Percentiles rank a stretch among this genome's conserved stretches.
Conservation (phyloP, 2,113 vertebrate genomes). For the Tetrax tetrax region DNA sequence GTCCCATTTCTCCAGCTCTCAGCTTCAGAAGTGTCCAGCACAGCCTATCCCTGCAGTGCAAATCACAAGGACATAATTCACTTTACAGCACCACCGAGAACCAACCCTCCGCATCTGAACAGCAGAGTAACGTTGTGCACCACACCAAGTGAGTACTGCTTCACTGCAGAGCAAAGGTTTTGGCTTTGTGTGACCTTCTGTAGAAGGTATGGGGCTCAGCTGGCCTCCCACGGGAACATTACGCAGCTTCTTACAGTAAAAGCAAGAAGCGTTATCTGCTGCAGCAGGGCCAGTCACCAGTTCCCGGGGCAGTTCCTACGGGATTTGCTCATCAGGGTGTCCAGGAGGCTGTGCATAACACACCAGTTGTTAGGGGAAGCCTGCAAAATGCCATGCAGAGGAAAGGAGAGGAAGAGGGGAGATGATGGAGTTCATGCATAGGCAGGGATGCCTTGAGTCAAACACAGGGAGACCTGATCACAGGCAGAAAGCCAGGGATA, state of each 20-base stretch:
- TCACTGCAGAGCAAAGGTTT: neutral
- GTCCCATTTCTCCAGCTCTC: neutral
- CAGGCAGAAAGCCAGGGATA: neutral
- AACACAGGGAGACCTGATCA: fast-evolving
- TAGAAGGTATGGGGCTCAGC: neutral
- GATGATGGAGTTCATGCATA: neutral
- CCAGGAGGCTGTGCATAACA: neutral
- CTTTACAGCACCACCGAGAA: neutral
- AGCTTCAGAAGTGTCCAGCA: neutral
- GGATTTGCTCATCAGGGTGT: neutral
- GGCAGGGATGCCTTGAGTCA: neutral
- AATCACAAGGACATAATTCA: neutral
- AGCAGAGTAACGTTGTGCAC: neutral
- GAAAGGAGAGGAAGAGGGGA: neutral
- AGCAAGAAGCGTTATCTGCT: neutral
- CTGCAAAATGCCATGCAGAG: fast-evolving
- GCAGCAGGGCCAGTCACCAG: neutral
- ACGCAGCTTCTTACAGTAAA: neutral
- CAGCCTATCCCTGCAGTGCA: neutral
- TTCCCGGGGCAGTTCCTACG: neutral
- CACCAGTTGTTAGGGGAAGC: neutral
- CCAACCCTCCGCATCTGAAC: neutral
- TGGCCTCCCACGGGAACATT: neutral
- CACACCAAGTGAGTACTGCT: neutral
- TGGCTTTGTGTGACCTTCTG: neutral